These are phyloP conservation scores for Psix sp. DNA, from an alignment of 1,140 invertebrate species.

Conservation along the genomic window DNA sequence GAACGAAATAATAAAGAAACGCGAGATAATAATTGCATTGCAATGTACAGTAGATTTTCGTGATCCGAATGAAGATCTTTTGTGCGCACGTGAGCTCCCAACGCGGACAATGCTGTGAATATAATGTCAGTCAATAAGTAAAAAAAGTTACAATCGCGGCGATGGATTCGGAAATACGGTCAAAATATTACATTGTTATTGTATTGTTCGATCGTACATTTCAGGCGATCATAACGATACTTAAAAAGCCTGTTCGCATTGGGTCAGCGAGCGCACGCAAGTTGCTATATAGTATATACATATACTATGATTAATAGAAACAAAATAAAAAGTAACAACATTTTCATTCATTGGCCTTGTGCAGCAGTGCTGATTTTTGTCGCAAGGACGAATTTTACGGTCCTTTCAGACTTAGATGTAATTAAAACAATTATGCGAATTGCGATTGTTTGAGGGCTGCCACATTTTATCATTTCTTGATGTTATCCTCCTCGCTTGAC, in stretches of 20 bases:
- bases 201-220: not conserved
- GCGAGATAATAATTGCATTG: conserved; percentile 51
- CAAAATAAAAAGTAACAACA: conserved; percentile 49
- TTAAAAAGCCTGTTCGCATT: conserved; percentile 15
- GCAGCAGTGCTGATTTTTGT: conserved; percentile 37
- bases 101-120: conserved; percentile 3
- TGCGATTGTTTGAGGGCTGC: conserved; percentile 22
- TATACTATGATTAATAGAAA: conserved; percentile 43
- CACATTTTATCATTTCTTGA: conserved; percentile 70
- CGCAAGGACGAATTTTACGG: conserved; percentile 5
- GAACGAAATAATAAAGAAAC: conserved; percentile 38
- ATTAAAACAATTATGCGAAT: conserved; percentile 19
- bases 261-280: not conserved
- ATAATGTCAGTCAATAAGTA: conserved; percentile 17
- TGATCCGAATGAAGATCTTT: conserved; percentile 53
- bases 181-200: conserved; percentile 3
- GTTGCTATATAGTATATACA: conserved; percentile 31
- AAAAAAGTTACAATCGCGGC: conserved; percentile 15
- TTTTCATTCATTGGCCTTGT: conserved; percentile 54
- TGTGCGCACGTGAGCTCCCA: conserved; percentile 7
- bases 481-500: conserved; percentile 80
- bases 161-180: conserved; percentile 2
- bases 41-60: conserved; percentile 50
- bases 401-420: not conserved
- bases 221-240: conserved; percentile 1